phyloP scores from a whole-genome alignment of 2,888 invertebrate species.

The Meiosimyza decipiens region DNA sequence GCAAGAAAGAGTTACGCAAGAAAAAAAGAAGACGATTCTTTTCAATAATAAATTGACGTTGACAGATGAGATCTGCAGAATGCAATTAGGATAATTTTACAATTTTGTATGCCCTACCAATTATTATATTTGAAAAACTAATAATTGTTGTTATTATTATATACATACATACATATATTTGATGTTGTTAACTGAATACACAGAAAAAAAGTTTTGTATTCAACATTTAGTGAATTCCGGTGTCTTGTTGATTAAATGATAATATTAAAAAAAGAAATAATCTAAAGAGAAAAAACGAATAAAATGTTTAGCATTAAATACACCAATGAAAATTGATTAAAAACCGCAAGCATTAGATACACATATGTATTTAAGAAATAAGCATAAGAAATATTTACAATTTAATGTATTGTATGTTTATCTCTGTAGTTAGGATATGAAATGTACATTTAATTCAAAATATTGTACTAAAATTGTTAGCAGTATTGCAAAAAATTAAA shows the following conservation, averaged over 20 bases:
- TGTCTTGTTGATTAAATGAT: constrained; percentile 34
- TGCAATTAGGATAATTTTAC: constrained; percentile 33
- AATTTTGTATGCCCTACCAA: constrained; percentile 36
- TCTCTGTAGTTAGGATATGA: constrained; percentile 30
- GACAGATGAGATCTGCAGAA: constrained; percentile 17
- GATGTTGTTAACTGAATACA: constrained; percentile 31
- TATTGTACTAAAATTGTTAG: constrained; percentile 8
- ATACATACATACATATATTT: constrained; percentile 16
- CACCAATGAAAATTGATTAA: constrained; percentile 14
- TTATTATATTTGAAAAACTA: constrained; percentile 9
- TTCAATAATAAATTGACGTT: background rate
- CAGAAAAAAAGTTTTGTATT: constrained; percentile 9
- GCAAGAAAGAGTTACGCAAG: background rate
- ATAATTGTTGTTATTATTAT: constrained; percentile 35
- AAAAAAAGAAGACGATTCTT: background rate
- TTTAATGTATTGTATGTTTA: constrained; percentile 23
- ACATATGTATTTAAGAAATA: constrained; percentile 14
- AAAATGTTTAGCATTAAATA: constrained; percentile 22
- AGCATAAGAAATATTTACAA: constrained; percentile 23
- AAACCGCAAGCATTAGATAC: constrained; percentile 17
- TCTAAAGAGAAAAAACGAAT: constrained; percentile 1
- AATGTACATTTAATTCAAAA: constrained; percentile 16
- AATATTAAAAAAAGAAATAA: constrained; percentile 17
- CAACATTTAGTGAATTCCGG: constrained; percentile 31
- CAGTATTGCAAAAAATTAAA: background rate